Evolutionary conservation across 1,140 invertebrate genomes (phyloP).

Genomic region (Dreissena rostriformis): DNA sequence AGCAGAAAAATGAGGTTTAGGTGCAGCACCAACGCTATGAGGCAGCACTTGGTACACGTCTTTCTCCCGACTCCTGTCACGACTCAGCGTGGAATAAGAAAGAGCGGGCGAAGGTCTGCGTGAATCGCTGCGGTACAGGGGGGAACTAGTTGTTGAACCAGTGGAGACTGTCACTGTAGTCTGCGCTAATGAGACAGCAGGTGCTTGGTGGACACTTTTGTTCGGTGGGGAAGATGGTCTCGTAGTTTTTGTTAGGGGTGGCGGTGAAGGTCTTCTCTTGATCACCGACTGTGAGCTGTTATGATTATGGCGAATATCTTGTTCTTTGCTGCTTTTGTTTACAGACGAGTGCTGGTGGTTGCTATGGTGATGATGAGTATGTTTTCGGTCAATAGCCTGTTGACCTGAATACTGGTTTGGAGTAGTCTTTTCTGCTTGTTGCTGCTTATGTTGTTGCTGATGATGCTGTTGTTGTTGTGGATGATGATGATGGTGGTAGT

Average conservation of each 20-base stretch:
- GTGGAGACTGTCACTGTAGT: neutral
- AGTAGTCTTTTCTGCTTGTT: neutral
- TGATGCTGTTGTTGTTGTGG: constrained; percentile 12
- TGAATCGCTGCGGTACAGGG: constrained; percentile 35
- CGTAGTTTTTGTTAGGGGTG: constrained; percentile 33
- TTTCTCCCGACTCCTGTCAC: constrained; percentile 24
- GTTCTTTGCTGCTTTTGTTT: constrained; percentile 7
- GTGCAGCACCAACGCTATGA: constrained; percentile 24
- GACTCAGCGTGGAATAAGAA: constrained; percentile 6
- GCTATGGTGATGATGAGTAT: neutral
- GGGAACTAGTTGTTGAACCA: constrained; percentile 4
- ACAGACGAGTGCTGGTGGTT: neutral
- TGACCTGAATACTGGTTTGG: too few relatives aligned
- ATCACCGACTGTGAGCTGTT: constrained; percentile 46
- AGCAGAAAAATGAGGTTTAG: constrained; percentile 45
- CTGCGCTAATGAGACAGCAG: neutral
- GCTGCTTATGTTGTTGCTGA: constrained; percentile 8
- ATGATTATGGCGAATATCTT: neutral
- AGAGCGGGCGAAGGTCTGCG: constrained; percentile 13
- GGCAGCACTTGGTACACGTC: constrained; percentile 39
- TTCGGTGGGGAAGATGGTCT: constrained; percentile 8
- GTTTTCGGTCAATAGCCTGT: too few relatives aligned
- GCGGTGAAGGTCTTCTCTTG: constrained; percentile 38
- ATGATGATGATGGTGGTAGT: neutral
- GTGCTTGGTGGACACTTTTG: constrained; percentile 4